These are phyloP conservation scores for Caprella mutica DNA, from an alignment of 2,888 invertebrate genomes.

Conservation along the genomic window DNA sequence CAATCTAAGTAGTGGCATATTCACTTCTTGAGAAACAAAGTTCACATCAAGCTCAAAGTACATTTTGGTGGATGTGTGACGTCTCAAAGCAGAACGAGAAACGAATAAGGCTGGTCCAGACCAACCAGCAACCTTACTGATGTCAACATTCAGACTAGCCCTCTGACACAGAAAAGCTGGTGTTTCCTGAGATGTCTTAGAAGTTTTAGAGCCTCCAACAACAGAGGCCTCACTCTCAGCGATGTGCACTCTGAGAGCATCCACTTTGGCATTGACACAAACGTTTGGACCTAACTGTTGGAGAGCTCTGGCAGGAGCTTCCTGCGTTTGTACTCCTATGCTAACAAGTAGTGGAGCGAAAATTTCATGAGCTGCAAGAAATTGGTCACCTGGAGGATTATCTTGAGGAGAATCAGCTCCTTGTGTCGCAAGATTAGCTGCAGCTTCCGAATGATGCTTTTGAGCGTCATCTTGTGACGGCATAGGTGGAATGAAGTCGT, in stretches of 20 bases:
- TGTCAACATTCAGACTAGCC: constrained; percentile 75
- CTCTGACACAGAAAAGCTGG: constrained; percentile 87
- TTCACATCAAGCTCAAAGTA: constrained; percentile 79
- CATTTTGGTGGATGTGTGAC: constrained; percentile 80
- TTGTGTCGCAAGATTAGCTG: background rate
- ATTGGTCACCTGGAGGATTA: constrained; percentile 36
- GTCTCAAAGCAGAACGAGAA: constrained; percentile 72
- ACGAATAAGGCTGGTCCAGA: constrained; percentile 67
- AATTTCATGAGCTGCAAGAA: constrained; percentile 84
- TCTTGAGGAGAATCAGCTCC: constrained; percentile 7
- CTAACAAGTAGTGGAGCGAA: constrained; percentile 83
- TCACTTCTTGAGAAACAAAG: constrained; percentile 86
- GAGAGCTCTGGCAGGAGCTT: constrained; percentile 42
- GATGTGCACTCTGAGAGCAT: constrained; percentile 81
- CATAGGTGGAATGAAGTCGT: constrained; percentile 12
- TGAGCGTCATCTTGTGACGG: background rate
- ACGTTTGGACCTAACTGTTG: constrained; percentile 36
- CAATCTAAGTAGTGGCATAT: constrained; percentile 83
- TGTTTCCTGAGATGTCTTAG: constrained; percentile 50
- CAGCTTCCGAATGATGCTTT: background rate
- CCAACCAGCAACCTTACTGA: constrained; percentile 77
- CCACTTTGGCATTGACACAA: constrained; percentile 56
- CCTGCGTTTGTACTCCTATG: constrained; percentile 80
- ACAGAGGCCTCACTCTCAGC: constrained; percentile 50
- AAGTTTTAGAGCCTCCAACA: background rate